Conservation (phyloP, 1,140 invertebrate species). For the Drosophila suzukii region DNA sequence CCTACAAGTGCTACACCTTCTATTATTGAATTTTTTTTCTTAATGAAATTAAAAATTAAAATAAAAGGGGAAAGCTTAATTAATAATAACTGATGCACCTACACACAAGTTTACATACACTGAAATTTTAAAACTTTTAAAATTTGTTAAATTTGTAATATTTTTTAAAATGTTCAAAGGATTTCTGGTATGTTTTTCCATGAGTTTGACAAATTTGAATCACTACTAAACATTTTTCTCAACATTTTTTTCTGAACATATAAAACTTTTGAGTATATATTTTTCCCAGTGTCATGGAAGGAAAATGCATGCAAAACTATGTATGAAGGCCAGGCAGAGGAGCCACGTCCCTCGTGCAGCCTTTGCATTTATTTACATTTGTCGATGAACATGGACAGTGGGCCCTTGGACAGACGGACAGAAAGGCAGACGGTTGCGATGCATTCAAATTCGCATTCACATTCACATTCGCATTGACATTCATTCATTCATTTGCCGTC, state of each 20-base stretch:
- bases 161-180: too few relatives aligned
- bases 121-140: too few relatives aligned
- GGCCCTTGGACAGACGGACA: conserved; percentile 8
- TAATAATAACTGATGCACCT: too few relatives aligned
- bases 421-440: conserved; percentile 28
- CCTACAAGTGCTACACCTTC: too few relatives aligned
- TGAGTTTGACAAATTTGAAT: too few relatives aligned
- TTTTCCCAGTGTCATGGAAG: conserved; percentile 11
- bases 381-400: conserved; percentile 23
- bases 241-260: too few relatives aligned
- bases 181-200: too few relatives aligned
- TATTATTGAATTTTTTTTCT: not conserved
- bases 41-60: too few relatives aligned
- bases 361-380: conserved; percentile 77
- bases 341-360: conserved; percentile 22
- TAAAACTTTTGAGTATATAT: not conserved
- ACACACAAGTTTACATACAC: too few relatives aligned
- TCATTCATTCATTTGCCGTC: conserved; percentile 27
- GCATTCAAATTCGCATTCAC: conserved; percentile 47
- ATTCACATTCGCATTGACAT: conserved; percentile 41
- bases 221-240: too few relatives aligned
- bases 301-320: conserved; percentile 77
- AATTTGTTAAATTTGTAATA: too few relatives aligned
- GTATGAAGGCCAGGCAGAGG: conserved; percentile 20
- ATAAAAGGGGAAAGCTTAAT: too few relatives aligned